phyloP scores from a whole-genome alignment of 2,888 invertebrate species.

The Rhagonycha lutea region DNA sequence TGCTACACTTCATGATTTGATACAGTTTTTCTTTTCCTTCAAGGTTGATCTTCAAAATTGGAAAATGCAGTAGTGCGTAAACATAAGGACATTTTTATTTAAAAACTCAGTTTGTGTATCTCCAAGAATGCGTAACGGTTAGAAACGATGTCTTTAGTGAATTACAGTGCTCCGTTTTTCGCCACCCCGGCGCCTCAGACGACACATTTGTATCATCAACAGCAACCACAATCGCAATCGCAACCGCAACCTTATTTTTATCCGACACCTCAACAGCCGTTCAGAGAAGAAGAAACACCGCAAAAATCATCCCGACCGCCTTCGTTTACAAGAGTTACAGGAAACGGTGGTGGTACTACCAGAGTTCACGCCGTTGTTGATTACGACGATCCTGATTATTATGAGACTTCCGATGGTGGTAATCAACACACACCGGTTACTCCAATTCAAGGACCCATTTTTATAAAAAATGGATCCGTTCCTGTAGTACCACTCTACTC shows the following conservation, averaged over 20 bases:
- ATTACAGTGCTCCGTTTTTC: conserved; percentile 48
- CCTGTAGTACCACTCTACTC: conserved; percentile 87
- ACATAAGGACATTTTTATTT: not conserved
- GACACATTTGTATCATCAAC: conserved; percentile 38
- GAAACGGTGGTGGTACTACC: conserved; percentile 60
- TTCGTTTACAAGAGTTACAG: conserved; percentile 68
- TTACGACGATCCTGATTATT: conserved; percentile 66
- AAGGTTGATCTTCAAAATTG: conserved; percentile 13
- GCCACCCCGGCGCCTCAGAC: conserved; percentile 45
- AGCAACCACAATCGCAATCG: conserved; percentile 26
- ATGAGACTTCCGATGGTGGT: conserved; percentile 65
- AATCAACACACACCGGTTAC: conserved; percentile 68
- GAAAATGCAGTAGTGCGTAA: conserved; percentile 8
- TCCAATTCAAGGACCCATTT: conserved; percentile 87
- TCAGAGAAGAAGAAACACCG: conserved; percentile 54
- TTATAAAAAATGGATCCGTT: conserved; percentile 80
- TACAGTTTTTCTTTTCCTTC: conserved; percentile 10
- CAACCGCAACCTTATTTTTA: conserved; percentile 48
- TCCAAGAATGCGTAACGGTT: conserved; percentile 10
- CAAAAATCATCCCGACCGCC: conserved; percentile 59
- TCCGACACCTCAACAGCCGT: conserved; percentile 50
- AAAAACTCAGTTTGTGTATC: not conserved
- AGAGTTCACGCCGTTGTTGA: conserved; percentile 75
- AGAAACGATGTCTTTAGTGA: conserved; percentile 48
- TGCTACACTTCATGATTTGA: not conserved